These are phyloP conservation scores for Plestiodon gilberti DNA, from an alignment of 2,113 vertebrate species.

Conservation along the genomic window DNA sequence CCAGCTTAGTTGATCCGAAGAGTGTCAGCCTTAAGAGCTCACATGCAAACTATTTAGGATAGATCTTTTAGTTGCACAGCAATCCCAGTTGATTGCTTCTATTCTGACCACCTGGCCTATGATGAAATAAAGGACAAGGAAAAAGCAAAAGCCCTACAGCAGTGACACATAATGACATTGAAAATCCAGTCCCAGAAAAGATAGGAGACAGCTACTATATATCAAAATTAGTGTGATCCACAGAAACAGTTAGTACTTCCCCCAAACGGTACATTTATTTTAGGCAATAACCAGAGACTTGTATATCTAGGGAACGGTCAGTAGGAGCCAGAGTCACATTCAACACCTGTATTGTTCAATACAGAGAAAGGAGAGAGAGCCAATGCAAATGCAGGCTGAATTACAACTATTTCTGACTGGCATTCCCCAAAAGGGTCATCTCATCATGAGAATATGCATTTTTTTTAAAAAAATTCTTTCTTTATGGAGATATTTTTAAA, in stretches of 20 bases:
- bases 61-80: neutral
- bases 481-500: conserved; percentile 24
- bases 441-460: conserved; percentile 18
- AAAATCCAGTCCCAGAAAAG: conserved; percentile 7
- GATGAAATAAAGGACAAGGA: neutral
- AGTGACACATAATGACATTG: neutral
- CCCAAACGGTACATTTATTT: neutral
- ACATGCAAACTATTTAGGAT: neutral
- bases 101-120: neutral
- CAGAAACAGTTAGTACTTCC: conserved; percentile 20
- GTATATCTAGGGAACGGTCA: neutral
- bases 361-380: neutral
- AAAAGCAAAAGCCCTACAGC: neutral
- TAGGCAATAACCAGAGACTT: neutral
- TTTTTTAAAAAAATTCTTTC: conserved; percentile 10
- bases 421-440: neutral
- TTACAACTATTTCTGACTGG: neutral
- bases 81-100: conserved; percentile 11
- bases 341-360: conserved; percentile 5
- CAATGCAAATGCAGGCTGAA: neutral
- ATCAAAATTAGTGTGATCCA: conserved; percentile 9
- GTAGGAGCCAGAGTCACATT: neutral
- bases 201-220: neutral
- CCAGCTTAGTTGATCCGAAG: conserved; percentile 24
- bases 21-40: conserved; percentile 11